Evolutionary conservation across 2,888 invertebrate genomes (phyloP), one percentile per base, ranked within the genome.

Genomic region (Eubasilissa splendida): DNA sequence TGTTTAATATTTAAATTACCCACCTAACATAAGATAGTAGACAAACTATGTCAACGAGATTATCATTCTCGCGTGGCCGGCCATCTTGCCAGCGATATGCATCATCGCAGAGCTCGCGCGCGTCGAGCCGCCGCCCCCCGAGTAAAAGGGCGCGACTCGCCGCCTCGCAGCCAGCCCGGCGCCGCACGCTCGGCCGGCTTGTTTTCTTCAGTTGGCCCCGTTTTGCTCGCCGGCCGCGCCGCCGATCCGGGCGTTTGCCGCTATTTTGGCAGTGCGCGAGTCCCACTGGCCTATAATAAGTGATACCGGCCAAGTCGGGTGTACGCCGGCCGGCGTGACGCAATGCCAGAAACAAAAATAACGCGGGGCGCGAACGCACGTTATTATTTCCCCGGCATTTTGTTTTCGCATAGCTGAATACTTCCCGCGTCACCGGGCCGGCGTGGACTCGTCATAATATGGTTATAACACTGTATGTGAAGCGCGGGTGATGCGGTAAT

Each of bases 261-360:
- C 63, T 76, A 63, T 76, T 53, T 76, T 76, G 76, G 76, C 76
- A 76, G 65, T 9, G 22, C 65, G 52, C 76, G 65, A 76, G 76
- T 76, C 76, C 76, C 54, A 76, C 76, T 76, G 76, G 76, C 76
- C 76, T 76, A 76, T 76, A 76, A 22, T 31, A 71, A 54, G 56
- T 54, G 71, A 71, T 71, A 71, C 22, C 71, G 22, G 71, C 56
- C 71, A 71, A 71, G 33, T 71, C 63, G 42, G 42, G 42, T 54
- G 71, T 31, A 22, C 54, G 56, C n/a, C n/a, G 33, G 42, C 66
- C 66, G 33, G 31, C 65, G 52, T 76, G 76, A 76, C 76, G 76
- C 76, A 76, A 76, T n/a, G 53, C 76, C 75, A 63, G 52, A 76
- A 76, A 76, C 65, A 33, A 65, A 76, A 76, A 76, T 76, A 76